Evolutionary conservation across 1,140 invertebrate species (phyloP).

Genomic region (Pachypsylla venusta): DNA sequence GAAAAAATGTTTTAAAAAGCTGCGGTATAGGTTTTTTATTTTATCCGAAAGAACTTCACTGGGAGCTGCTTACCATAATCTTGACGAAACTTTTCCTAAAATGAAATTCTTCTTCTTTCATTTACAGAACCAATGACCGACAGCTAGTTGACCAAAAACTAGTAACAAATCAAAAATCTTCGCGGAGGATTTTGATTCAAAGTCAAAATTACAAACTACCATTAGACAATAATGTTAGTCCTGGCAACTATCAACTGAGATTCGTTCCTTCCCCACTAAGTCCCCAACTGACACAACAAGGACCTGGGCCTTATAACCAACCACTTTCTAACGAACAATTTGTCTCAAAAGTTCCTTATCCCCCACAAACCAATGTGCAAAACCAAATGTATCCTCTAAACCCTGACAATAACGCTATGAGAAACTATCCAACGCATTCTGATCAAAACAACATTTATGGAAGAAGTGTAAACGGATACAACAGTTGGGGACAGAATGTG

Average conservation of each 20-base stretch:
- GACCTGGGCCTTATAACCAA: not conserved
- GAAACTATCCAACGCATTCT: not conserved
- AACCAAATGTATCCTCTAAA: too few species aligned
- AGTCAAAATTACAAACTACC: constrained; percentile 1
- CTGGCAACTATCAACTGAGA: not conserved
- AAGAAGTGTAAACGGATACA: not conserved
- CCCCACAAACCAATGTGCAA: not conserved
- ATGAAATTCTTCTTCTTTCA: not conserved
- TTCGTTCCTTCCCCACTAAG: not conserved
- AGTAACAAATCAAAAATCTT: not conserved
- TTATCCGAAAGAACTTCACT: too few species aligned
- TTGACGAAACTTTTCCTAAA: too few species aligned
- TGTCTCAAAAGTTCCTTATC: not conserved
- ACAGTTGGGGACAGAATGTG: constrained; percentile 2
- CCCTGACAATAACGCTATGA: not conserved
- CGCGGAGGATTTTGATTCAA: constrained; percentile 3
- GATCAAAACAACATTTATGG: not conserved
- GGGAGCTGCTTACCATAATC: too few species aligned
- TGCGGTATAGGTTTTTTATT: too few species aligned
- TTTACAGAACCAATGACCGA: not conserved
- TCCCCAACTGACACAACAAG: not conserved
- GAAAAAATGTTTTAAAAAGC: too few species aligned
- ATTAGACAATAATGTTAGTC: not conserved
- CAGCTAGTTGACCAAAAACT: constrained; percentile 3
- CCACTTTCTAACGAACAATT: not conserved